Evolutionary conservation across 2,888 invertebrate species (phyloP).

Genomic region (Teleogryllus oceanicus): DNA sequence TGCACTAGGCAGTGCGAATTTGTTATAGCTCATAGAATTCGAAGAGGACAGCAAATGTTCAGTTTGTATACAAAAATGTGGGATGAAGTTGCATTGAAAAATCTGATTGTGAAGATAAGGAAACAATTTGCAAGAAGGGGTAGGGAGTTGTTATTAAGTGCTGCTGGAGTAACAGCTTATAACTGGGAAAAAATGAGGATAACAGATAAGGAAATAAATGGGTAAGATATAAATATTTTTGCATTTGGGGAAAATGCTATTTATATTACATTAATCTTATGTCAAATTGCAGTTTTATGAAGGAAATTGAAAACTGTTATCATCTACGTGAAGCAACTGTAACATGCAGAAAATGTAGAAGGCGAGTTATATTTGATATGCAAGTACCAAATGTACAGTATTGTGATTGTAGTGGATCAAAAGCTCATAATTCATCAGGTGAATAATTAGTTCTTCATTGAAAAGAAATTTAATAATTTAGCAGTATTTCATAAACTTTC

Average conservation of each 20-base stretch:
- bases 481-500: not conserved
- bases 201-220: conserved; percentile 54
- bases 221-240: conserved; percentile 42
- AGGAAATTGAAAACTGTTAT: conserved; percentile 59
- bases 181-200: conserved; percentile 63
- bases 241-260: not conserved
- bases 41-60: conserved; percentile 62
- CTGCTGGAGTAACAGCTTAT: conserved; percentile 54
- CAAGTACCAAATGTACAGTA: conserved; percentile 49
- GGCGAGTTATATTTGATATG: conserved; percentile 48
- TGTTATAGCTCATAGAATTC: conserved; percentile 56
- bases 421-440: conserved; percentile 5
- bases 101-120: conserved; percentile 52
- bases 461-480: no score
- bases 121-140: conserved; percentile 50
- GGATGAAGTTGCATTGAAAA: conserved; percentile 58
- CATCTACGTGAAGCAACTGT: conserved; percentile 54
- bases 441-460: not conserved
- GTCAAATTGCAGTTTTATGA: conserved; percentile 46
- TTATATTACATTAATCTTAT: conserved; percentile 20
- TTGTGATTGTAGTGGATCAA: conserved; percentile 48
- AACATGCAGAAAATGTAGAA: conserved; percentile 52
- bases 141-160: conserved; percentile 55
- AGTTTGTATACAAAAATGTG: conserved; percentile 61
- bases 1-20: conserved; percentile 50